Conservation (phyloP, 2,888 invertebrate genomes). For the Pristionchus entomophagus region DNA sequence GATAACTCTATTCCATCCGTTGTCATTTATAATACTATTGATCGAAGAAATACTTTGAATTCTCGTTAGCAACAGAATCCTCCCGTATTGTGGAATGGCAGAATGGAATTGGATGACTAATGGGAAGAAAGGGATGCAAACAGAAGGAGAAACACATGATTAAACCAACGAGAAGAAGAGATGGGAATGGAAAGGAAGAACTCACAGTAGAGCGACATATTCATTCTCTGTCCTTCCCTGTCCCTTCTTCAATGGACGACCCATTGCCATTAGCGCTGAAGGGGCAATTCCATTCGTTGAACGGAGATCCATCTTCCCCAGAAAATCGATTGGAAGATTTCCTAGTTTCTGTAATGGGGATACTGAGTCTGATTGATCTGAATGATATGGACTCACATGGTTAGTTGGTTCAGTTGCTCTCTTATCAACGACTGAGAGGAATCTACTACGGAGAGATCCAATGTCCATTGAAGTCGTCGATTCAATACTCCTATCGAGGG, state of each 20-base stretch:
- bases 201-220: constrained; percentile 13
- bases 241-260: constrained; percentile 20
- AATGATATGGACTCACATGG: background rate
- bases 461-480: background rate
- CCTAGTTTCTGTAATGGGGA: background rate
- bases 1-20: too few relatives aligned
- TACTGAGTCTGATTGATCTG: background rate
- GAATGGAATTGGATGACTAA: background rate
- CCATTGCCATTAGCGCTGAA: background rate
- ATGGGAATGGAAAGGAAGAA: background rate
- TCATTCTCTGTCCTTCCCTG: background rate
- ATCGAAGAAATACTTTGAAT: too few relatives aligned
- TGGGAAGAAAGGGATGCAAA: background rate
- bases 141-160: background rate
- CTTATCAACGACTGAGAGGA: background rate
- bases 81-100: too few relatives aligned
- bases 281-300: background rate
- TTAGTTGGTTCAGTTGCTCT: constrained; percentile 1
- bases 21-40: too few relatives aligned
- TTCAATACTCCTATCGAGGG: background rate
- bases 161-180: background rate
- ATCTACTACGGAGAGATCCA: background rate
- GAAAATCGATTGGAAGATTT: background rate
- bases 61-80: too few relatives aligned
- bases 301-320: background rate